A percentile compares a stretch with the other conserved stretches of the same genome.
These are phyloP conservation scores for Serripes groenlandicus DNA, from an alignment of 2,888 invertebrate species.

Conservation along the genomic window DNA sequence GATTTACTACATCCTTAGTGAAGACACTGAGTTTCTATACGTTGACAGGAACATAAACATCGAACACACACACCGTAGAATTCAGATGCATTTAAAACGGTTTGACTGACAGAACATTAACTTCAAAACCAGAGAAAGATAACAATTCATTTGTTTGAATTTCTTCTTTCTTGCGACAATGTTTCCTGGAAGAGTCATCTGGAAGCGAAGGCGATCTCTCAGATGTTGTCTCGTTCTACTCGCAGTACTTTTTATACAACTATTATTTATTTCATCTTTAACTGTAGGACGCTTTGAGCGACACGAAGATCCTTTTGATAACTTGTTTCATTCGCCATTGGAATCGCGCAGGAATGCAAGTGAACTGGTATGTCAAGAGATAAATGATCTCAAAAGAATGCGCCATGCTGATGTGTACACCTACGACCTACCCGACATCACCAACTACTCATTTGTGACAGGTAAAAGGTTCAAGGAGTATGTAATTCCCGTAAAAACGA, in stretches of 20 bases:
- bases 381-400: background rate
- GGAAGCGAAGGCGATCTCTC: background rate
- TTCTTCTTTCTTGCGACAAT: background rate
- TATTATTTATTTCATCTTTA: conserved; percentile 8
- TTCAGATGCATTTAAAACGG: too few species aligned
- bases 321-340: background rate
- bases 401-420: conserved; percentile 69
- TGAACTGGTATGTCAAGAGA: background rate
- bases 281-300: background rate
- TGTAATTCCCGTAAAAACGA: conserved; percentile 70
- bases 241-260: background rate
- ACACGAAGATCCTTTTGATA: background rate
- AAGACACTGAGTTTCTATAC: too few species aligned
- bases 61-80: too few species aligned
- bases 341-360: background rate
- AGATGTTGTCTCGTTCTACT: background rate
- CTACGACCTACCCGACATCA: conserved; percentile 72
- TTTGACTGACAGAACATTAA: too few species aligned
- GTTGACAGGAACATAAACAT: too few species aligned
- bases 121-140: too few species aligned
- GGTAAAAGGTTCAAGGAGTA: conserved; percentile 75
- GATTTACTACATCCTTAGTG: too few species aligned
- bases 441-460: conserved; percentile 71
- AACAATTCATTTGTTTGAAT: too few species aligned
- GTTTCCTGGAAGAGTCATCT: background rate